A percentile compares a stretch with the other conserved stretches of the same genome.
Conservation (phyloP, 1,140 invertebrate species). For the Acromyrmex charruanus region DNA sequence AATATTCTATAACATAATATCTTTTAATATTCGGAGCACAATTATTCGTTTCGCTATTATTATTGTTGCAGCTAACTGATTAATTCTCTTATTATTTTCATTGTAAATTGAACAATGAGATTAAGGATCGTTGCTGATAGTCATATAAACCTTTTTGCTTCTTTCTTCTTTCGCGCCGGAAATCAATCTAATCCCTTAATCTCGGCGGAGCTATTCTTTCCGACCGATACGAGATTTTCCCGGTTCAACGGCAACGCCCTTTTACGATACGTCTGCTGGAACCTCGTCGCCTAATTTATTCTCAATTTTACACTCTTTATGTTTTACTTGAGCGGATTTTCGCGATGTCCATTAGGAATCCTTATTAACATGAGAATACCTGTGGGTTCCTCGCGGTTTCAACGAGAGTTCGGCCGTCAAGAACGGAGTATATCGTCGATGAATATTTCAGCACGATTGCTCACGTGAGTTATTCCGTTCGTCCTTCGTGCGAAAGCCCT, state of each 20-base stretch:
- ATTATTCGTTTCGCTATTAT: background rate
- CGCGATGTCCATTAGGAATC: background rate
- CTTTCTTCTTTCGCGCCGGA: background rate
- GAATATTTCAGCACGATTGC: conserved; percentile 45
- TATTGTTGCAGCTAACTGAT: background rate
- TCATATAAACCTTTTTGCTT: background rate
- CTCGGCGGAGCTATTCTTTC: conserved; percentile 24
- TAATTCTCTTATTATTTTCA: background rate
- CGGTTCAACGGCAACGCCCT: conserved; percentile 8
- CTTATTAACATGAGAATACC: background rate
- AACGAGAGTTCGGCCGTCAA: background rate
- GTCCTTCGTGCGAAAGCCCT: conserved; percentile 12
- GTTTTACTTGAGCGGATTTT: background rate
- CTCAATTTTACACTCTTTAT: conserved; percentile 16
- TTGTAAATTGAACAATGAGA: background rate
- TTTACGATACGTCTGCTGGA: conserved; percentile 20
- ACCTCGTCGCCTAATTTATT: conserved; percentile 53
- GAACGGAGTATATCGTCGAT: background rate
- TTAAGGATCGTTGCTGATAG: background rate
- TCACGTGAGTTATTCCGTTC: conserved; percentile 7
- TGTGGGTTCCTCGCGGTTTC: conserved; percentile 1
- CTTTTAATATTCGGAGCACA: background rate
- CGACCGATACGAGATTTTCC: conserved; percentile 34
- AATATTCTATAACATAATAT: background rate
- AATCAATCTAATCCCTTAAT: conserved; percentile 27